These are phyloP conservation scores for Macrosteles quadrilineatus DNA, from an alignment of 1,140 invertebrate genomes.

Conservation along the genomic window DNA sequence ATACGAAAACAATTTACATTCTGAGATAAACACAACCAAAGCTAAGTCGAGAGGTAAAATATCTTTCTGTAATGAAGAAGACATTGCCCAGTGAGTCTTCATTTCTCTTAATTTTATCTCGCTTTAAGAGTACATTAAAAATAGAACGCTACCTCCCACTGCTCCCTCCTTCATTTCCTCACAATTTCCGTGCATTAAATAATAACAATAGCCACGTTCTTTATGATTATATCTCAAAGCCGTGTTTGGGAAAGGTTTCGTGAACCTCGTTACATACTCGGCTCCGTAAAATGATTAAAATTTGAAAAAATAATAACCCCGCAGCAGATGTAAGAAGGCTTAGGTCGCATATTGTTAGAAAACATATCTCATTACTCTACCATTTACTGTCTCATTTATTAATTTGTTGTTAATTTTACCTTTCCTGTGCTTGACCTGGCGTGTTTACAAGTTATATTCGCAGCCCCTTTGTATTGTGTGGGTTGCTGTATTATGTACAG, in stretches of 20 bases:
- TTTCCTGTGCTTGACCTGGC: too few relatives aligned
- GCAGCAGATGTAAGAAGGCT: too few relatives aligned
- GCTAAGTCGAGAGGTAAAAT: neutral
- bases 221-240: conserved; percentile 13
- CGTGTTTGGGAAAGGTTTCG: neutral
- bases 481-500: conserved; percentile 25
- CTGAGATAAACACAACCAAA: too few relatives aligned
- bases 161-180: conserved; percentile 11
- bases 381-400: too few relatives aligned
- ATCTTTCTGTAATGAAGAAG: conserved; percentile 6
- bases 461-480: neutral
- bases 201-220: conserved; percentile 21
- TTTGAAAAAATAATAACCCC: too few relatives aligned
- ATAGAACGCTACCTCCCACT: neutral
- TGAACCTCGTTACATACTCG: too few relatives aligned
- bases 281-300: too few relatives aligned
- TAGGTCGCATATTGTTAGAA: too few relatives aligned
- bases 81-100: conserved; percentile 9
- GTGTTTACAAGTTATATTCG: neutral
- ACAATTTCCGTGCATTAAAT: conserved; percentile 25
- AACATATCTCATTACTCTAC: too few relatives aligned
- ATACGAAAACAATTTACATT: too few relatives aligned
- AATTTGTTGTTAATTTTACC: too few relatives aligned
- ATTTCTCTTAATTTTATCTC: conserved; percentile 25
- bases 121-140: conserved; percentile 19